These are phyloP conservation scores for Leptinotarsa juncta DNA, from an alignment of 2,888 invertebrate species.

Conservation along the genomic window DNA sequence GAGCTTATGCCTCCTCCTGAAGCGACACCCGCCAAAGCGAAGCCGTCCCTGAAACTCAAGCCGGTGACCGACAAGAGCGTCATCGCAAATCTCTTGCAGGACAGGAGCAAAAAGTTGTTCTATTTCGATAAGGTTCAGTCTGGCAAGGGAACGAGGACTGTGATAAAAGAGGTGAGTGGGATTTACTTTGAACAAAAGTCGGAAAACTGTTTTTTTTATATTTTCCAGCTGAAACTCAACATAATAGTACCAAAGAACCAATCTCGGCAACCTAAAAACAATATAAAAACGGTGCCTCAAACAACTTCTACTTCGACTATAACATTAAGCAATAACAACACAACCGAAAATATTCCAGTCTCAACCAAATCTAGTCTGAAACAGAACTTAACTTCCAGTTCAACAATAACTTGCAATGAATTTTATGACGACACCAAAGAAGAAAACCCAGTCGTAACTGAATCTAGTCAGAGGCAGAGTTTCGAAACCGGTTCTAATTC, in stretches of 20 bases:
- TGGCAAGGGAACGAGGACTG: constrained; percentile 30
- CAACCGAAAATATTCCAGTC: not conserved
- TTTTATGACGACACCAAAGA: not conserved
- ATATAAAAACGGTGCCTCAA: not conserved
- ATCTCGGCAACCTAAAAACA: not conserved
- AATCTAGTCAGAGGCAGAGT: not conserved
- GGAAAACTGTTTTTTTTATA: not conserved
- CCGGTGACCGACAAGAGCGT: constrained; percentile 43
- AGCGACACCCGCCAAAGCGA: not conserved
- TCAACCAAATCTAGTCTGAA: not conserved
- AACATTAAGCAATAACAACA: not conserved
- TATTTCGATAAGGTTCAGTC: constrained; percentile 34
- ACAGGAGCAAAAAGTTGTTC: constrained; percentile 42
- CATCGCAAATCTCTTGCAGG: constrained; percentile 40
- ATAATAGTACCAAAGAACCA: not conserved
- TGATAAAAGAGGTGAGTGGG: constrained; percentile 32
- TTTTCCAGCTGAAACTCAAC: constrained; percentile 12
- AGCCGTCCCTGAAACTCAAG: constrained; percentile 30
- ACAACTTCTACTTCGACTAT: not conserved
- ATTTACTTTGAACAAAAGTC: too few species aligned
- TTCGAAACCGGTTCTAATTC: not conserved
- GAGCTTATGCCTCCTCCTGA: not conserved
- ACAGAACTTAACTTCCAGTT: not conserved
- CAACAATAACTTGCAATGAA: not conserved
- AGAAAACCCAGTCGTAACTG: not conserved